Evolutionary conservation across 2,113 vertebrate genomes (phyloP), one percentile per base, ranked within the genome.

Genomic region (Romanogobio albipinnatus): DNA sequence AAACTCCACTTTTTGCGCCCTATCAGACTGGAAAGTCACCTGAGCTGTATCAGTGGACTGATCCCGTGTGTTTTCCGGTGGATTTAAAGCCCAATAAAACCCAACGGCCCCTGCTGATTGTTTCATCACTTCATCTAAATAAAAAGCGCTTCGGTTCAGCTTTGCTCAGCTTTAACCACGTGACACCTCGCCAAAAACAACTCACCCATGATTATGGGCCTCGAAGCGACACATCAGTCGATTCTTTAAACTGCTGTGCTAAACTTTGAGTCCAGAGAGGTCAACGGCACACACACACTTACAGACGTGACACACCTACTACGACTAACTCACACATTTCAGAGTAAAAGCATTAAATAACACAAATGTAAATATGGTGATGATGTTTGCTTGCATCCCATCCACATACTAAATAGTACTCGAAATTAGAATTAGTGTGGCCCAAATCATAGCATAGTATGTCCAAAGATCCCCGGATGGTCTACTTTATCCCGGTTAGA

Each of bases 51-150:
- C 51, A 6, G 15, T 5, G 0, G 11, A 49, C 47, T 11, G n/a
- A 61, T 1, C 4, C 59, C 1, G 13, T 4, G 24, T 64, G 61
- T 64, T 11, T 24, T 24, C 9, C 7, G 49, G 47, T 5, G 36
- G 76, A 76, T 58, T 58, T 76, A 76, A 84, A 66, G 47, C 19
- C 71, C 49, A 70, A 51, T 75, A 70, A 68, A 75, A 77, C 5
- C 15, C 51, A 13, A 3, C 10, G 3, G 51, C 58, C 51, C 71
- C 77, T 49, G 8, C 33, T 64, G 39, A 49, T 71, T 53, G 45
- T 77, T 82, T 70, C n/a, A 70, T 76, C 45, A 66, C 79, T 79
- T 43, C 5, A 45, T 51, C 26, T 71, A 43, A 56, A 70, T 58
- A 47, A 70, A 86, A 39, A 51, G 53, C 15, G 7, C n/a, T 70